Conservation (phyloP, 2,888 invertebrate genomes). For the Drosophila atripex region DNA sequence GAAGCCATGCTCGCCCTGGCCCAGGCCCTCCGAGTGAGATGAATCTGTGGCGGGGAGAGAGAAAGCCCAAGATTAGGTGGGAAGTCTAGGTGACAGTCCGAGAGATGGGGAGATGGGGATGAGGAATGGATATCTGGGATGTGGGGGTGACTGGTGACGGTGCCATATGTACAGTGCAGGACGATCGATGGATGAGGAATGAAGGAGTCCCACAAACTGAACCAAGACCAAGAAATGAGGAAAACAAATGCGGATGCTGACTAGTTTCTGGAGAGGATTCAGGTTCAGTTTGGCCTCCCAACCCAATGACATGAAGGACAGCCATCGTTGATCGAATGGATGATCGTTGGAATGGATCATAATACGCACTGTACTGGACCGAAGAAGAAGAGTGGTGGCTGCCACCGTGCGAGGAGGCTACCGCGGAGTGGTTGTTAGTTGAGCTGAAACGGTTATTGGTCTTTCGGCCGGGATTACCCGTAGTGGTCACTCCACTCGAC, state of each 20-base stretch:
- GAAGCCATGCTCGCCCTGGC: constrained; percentile 63
- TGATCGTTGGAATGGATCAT: constrained; percentile 6
- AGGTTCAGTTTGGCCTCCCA: too few relatives aligned
- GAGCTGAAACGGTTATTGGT: constrained; percentile 88
- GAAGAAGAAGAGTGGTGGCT: constrained; percentile 46
- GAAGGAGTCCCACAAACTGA: not conserved
- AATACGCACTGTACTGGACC: constrained; percentile 43
- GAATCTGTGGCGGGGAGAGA: constrained; percentile 64
- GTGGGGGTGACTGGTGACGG: constrained; percentile 6
- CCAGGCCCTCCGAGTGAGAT: constrained; percentile 80
- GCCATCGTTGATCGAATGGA: constrained; percentile 7
- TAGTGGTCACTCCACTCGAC: constrained; percentile 51
- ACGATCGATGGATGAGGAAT: not conserved
- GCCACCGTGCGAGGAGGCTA: constrained; percentile 37
- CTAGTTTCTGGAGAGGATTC: too few relatives aligned
- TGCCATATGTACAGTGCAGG: constrained; percentile 31
- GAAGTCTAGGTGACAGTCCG: too few relatives aligned
- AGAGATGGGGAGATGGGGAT: not conserved
- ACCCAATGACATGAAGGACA: too few relatives aligned
- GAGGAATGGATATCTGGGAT: not conserved
- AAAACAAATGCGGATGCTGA: not conserved
- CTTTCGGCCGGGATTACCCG: constrained; percentile 86
- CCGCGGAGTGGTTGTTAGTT: constrained; percentile 84
- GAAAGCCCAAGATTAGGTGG: not conserved
- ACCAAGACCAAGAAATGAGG: not conserved